Base-by-base conservation (phyloP, 1,140 invertebrate genomes). In the Diachasmimorpha longicaudata region DNA sequence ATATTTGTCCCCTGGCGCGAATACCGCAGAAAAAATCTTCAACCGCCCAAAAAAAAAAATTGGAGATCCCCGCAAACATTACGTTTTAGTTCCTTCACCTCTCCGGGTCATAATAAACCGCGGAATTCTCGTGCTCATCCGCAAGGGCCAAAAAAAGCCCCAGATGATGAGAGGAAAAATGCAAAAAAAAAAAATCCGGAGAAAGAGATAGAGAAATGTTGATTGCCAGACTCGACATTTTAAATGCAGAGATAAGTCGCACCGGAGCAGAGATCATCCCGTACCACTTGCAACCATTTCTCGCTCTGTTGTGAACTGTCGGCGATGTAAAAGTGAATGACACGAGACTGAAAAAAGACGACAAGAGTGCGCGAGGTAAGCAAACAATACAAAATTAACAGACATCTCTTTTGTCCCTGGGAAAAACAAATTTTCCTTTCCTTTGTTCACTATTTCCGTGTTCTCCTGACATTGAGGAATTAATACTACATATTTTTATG, bases 161-260 rank as follows among this genome's bases (percentile, higher is more conserved):
- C 9, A 14, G 31, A 36, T 36, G 48, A 52, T 46, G 70, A 36
- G 14, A 66, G 31, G 71, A 63, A 66, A 73, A 66, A 66, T 16
- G 9, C 9, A 55, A 19, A 55, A 55, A 55, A 55, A 19, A 55
- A 55, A 55, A 55, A 55, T 21, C 48, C n/a, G 23, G 21, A 63
- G 16, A 3, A 42, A 39, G 14, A 39, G 52, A 31, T 4, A 25
- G 23, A 14, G 16, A 73, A 73, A 73, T 42, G 71, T 73, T 73
- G 55, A 73, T 73, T 63, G 48, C 70, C 48, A 52, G 46, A 14
- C 71, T 63, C 52, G 55, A 73, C 71, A 63, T 73, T 73, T 73
- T 73, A 73, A 73, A 73, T 73, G 71, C 58, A 31, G 55, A 73
- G 71, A 73, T 73, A 73, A 73, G 71, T 63, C 71, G 55, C 36